These are phyloP conservation scores for Onychomys leucogaster DNA, from an alignment of 2,797 vertebrate species.

Conservation along the genomic window DNA sequence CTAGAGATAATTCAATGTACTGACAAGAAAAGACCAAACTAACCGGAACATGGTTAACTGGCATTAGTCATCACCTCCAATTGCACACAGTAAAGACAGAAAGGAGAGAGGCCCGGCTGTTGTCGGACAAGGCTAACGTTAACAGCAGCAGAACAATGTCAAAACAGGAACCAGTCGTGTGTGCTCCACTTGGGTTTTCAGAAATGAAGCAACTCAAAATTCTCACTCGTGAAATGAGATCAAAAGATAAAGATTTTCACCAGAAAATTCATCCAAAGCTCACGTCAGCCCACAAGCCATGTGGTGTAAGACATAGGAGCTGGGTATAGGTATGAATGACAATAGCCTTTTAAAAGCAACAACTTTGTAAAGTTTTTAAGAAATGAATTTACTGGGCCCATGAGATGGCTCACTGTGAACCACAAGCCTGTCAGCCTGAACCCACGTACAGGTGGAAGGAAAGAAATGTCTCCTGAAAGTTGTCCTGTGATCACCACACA, in stretches of 20 bases:
- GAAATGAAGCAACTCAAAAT: conserved; percentile 60
- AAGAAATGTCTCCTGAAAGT: background rate
- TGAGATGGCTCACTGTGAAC: background rate
- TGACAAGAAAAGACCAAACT: conserved; percentile 58
- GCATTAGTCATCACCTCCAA: conserved; percentile 22
- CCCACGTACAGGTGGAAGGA: background rate
- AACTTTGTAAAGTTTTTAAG: conserved; percentile 51
- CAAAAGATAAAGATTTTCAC: conserved; percentile 42
- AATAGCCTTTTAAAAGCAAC: conserved; percentile 2
- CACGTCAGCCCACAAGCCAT: conserved; percentile 24
- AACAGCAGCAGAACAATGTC: background rate
- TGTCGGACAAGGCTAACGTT: background rate
- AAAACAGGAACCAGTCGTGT: background rate
- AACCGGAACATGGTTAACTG: conserved; percentile 18
- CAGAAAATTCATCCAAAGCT: conserved; percentile 52
- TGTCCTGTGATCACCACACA: background rate
- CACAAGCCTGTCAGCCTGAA: background rate
- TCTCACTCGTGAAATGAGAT: conserved; percentile 40
- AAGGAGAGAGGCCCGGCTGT: background rate
- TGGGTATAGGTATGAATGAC: background rate
- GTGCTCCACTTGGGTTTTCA: conserved; percentile 16
- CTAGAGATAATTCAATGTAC: conserved; percentile 16
- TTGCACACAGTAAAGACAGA: background rate
- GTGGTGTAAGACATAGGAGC: background rate
- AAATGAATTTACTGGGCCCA: background rate